Conservation (phyloP, 2,797 vertebrate genomes). For the Enteromius fasciolatus region DNA sequence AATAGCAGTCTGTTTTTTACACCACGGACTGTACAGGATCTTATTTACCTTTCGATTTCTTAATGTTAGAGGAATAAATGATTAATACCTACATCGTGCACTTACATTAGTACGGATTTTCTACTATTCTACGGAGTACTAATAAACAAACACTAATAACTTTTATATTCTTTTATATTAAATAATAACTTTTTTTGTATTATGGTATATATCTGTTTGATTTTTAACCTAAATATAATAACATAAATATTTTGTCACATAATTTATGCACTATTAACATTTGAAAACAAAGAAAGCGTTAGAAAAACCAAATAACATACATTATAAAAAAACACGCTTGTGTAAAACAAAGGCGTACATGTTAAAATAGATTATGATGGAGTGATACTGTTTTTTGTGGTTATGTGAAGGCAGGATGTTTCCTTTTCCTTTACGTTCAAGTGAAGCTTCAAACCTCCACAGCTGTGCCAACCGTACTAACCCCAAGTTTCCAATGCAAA, state of each 20-base stretch:
- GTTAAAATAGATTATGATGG: constrained; percentile 19
- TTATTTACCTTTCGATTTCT: constrained; percentile 49
- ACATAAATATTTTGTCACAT: not conserved
- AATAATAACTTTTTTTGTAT: not conserved
- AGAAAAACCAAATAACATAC: not conserved
- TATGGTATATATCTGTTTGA: not conserved
- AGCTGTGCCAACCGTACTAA: constrained; percentile 50
- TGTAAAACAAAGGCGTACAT: constrained; percentile 7
- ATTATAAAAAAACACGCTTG: not conserved
- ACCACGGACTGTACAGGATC: constrained; percentile 60
- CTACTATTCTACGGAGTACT: not conserved
- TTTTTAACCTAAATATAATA: not conserved
- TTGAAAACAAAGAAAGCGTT: not conserved
- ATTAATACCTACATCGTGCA: constrained; percentile 3
- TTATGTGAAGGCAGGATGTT: constrained; percentile 53
- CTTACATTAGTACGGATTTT: constrained; percentile 4
- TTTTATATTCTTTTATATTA: too few relatives aligned
- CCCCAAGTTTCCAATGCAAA: constrained; percentile 39
- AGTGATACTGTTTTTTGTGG: constrained; percentile 37
- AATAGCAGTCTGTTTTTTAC: constrained; percentile 72
- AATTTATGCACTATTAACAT: not conserved
- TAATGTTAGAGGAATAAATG: constrained; percentile 27
- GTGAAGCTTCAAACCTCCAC: constrained; percentile 55
- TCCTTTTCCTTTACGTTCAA: constrained; percentile 54
- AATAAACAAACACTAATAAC: not conserved